Conservation (phyloP, 2,113 vertebrate species). For the Aegithalos caudatus region DNA sequence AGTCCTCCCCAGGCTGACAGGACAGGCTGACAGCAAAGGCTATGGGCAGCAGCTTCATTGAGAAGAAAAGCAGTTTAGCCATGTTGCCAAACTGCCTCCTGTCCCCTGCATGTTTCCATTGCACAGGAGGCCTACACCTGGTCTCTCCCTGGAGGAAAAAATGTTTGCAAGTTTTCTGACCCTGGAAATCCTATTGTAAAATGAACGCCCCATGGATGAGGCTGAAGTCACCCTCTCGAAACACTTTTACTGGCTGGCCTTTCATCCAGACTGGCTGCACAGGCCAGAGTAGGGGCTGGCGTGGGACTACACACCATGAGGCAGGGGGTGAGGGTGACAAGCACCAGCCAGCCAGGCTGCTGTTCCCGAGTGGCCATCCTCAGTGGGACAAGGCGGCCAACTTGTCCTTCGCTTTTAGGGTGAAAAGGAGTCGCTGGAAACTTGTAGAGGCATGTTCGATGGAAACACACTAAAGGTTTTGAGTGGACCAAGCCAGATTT, state of each 20-base stretch:
- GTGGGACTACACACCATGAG: rapidly evolving
- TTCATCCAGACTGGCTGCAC: rapidly evolving
- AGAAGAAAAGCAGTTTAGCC: background rate
- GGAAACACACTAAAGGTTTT: rapidly evolving
- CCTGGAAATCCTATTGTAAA: background rate
- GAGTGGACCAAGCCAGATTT: background rate
- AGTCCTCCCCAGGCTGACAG: background rate
- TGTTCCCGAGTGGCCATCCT: rapidly evolving
- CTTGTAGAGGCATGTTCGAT: rapidly evolving
- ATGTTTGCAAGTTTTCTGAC: background rate
- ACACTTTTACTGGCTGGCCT: background rate
- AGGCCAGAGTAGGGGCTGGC: rapidly evolving
- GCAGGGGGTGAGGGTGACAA: rapidly evolving
- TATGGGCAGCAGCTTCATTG: rapidly evolving
- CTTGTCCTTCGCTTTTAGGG: rapidly evolving
- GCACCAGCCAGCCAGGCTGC: rapidly evolving
- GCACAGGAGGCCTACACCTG: rapidly evolving
- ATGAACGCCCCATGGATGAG: rapidly evolving
- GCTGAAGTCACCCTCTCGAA: background rate
- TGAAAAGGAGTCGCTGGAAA: rapidly evolving
- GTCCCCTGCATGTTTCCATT: rapidly evolving
- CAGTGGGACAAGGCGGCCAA: rapidly evolving
- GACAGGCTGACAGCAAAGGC: too few relatives aligned
- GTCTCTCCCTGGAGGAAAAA: background rate
- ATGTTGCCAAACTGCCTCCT: rapidly evolving